Conservation (phyloP, 2,113 vertebrate species). For the Chelonoidis abingdonii region DNA sequence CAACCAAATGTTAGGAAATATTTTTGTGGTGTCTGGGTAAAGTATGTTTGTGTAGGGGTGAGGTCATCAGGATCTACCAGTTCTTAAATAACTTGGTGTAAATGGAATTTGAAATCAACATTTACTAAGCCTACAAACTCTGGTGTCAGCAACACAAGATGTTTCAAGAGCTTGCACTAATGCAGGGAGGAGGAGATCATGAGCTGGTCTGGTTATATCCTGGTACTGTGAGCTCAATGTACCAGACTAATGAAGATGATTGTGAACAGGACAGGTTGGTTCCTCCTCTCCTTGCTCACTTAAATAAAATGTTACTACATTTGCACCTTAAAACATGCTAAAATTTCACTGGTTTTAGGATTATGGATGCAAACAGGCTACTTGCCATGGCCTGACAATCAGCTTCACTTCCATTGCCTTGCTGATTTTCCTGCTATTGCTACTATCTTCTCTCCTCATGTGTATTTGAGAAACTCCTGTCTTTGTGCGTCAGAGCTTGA, state of each 20-base stretch:
- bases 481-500: too few relatives aligned
- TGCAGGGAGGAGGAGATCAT: background rate
- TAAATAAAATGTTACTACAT: background rate
- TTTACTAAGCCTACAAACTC: background rate
- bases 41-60: background rate
- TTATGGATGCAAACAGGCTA: too few relatives aligned
- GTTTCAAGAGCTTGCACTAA: background rate
- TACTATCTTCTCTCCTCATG: background rate
- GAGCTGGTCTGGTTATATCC: background rate
- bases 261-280: background rate
- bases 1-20: background rate
- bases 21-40: background rate
- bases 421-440: background rate
- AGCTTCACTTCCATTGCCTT: background rate
- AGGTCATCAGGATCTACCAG: background rate
- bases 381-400: too few relatives aligned
- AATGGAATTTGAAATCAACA: background rate
- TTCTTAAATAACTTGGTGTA: background rate
- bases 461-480: background rate
- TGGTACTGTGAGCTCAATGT: background rate
- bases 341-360: background rate
- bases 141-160: background rate
- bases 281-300: background rate
- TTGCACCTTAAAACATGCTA: background rate
- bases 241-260: background rate